A percentile compares a stretch with the other conserved stretches of the same genome.
These are phyloP conservation scores for Agonopterix heracliana DNA, from an alignment of 2,888 invertebrate species.

Conservation along the genomic window DNA sequence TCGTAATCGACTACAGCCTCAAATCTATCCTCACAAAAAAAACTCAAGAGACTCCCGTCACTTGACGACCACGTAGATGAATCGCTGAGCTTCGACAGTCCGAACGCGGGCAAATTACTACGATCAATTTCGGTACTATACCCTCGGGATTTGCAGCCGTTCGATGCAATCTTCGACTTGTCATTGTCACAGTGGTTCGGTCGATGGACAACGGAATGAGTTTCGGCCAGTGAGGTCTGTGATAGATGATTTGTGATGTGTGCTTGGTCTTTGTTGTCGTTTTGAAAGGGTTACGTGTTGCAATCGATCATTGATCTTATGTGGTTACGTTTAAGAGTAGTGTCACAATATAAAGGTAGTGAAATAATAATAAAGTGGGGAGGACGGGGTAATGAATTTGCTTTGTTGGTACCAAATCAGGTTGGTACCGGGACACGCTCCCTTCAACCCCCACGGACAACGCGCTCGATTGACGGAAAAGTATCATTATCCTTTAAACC, in stretches of 20 bases:
- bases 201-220: slow-evolving; percentile 2
- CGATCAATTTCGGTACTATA: slow-evolving; percentile 55
- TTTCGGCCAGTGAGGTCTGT: slow-evolving; percentile 2
- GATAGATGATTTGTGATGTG: slow-evolving; percentile 1
- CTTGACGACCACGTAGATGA: slow-evolving; percentile 23
- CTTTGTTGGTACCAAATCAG: no score
- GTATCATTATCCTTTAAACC: no score
- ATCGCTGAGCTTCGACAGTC: slow-evolving; percentile 35
- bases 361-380: no score
- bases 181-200: slow-evolving; percentile 49
- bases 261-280: neutral
- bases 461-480: no score
- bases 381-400: no score
- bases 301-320: no score
- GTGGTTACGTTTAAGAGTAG: no score
- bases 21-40: no score
- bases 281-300: neutral
- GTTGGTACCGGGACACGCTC: no score
- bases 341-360: no score
- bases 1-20: no score
- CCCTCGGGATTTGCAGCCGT: slow-evolving; percentile 51
- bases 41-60: neutral
- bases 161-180: slow-evolving; percentile 65
- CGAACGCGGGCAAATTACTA: slow-evolving; percentile 57
- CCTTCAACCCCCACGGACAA: no score